Evolutionary conservation across 2,113 vertebrate genomes (phyloP), one percentile per base, ranked within the genome.

Genomic region (Panthera leo): DNA sequence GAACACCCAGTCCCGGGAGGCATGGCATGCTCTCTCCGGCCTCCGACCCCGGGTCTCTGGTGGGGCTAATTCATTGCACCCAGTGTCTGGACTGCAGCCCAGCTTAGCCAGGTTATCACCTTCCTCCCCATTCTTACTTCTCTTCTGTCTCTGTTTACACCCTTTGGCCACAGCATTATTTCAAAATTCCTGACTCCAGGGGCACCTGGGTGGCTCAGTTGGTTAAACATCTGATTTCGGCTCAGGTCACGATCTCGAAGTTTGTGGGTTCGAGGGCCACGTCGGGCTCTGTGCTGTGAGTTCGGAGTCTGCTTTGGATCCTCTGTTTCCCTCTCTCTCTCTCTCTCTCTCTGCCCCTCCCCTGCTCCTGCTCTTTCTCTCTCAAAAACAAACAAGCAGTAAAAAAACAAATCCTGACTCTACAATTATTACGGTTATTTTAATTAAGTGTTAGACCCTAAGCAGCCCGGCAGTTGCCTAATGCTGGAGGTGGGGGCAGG

Each of bases 191-290:
- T 39, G 19, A 71, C 70, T 12, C 4, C 1, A 10, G 16, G 7
- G n/a, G 19, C 70, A 21, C 70, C 19, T 71, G 70, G 21, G 11
- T 39, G 70, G 36, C 21, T 73, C 70, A 73, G 70, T 36, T 11
- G 12, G 0, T 39, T n/a, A 73, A 39, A 5, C 11, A 0, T 73
- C 36, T 13, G 70, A 39, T 21, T 71, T 73, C 21, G 3, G 21
- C 36, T 73, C 70, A 12, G 36, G 70, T 23, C 70, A 73, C 25
- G 19, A 71, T 71, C n/a, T 71, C 19, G 4, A 21, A 11, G 19
- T 23, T 5, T 23, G 58, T 39, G 19, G 36, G n/a, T 5, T 18
- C 0, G 70, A 39, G 70, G 4, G 3, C 70, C 10, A 1, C n/a
- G 36, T 73, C 1, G 1, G 19, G n/a, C 70, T 73, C 70, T 5